These are phyloP conservation scores for Chinchilla lanigera DNA, from an alignment of 2,113 vertebrate species.

Conservation along the genomic window DNA sequence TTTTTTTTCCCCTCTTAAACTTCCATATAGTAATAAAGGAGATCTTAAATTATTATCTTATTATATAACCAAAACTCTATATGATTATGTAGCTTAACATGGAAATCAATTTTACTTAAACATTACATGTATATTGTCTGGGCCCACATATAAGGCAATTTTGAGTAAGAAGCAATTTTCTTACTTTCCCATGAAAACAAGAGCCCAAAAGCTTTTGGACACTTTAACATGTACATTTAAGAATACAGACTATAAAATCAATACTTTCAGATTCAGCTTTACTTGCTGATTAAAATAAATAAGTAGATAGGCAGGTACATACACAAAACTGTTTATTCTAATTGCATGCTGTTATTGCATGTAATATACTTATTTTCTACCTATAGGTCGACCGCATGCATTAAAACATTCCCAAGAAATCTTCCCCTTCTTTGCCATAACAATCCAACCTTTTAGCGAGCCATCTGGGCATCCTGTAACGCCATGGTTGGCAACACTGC, in stretches of 20 bases:
- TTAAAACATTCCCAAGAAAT: neutral
- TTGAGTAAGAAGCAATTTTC: neutral
- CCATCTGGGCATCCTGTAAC: neutral
- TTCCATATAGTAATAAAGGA: neutral
- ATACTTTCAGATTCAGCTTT: neutral
- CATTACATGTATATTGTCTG: neutral
- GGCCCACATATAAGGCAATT: neutral
- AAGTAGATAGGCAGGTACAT: neutral
- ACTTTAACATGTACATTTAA: neutral
- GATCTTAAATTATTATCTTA: neutral
- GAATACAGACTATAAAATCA: neutral
- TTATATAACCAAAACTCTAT: neutral
- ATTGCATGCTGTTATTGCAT: rapidly evolving
- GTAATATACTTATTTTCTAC: neutral
- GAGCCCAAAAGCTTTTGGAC: too few species aligned
- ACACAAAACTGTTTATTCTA: neutral
- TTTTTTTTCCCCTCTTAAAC: neutral
- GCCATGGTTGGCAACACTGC: neutral
- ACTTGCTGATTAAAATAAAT: too few species aligned
- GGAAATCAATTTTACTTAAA: neutral
- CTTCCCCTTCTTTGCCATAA: neutral
- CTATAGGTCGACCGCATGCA: neutral
- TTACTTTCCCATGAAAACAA: neutral
- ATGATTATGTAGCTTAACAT: neutral
- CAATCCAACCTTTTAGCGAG: neutral